These are phyloP conservation scores for Patiria miniata DNA, from an alignment of 35 echinoderm and acorn worm genomes.

Conservation along the genomic window DNA sequence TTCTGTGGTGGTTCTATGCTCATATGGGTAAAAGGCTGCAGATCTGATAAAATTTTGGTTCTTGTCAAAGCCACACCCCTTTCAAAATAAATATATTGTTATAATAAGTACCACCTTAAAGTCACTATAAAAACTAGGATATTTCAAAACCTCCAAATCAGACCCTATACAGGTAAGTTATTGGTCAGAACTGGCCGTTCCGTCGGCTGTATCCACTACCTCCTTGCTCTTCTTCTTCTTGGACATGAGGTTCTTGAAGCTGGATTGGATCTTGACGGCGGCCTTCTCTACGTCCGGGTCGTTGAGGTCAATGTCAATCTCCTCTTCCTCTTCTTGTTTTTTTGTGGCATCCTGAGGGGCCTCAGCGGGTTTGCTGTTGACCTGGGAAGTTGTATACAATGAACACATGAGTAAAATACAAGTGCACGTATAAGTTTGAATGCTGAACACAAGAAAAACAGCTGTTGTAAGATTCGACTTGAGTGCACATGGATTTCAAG, in stretches of 20 bases:
- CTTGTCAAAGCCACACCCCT: too few species aligned
- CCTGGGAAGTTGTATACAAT: background rate
- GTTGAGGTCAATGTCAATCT: constrained; percentile 90
- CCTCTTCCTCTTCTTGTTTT: constrained; percentile 52
- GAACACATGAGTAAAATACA: too few species aligned
- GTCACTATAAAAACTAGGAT: too few species aligned
- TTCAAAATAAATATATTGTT: too few species aligned
- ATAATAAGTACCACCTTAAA: too few species aligned
- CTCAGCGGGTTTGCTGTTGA: constrained; percentile 27
- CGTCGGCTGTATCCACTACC: too few species aligned
- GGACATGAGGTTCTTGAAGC: constrained; percentile 60
- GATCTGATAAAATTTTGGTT: too few species aligned
- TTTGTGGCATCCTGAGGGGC: background rate
- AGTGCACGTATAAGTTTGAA: background rate
- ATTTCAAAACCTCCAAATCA: constrained; percentile 17
- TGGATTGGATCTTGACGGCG: constrained; percentile 78
- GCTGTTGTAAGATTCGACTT: too few species aligned
- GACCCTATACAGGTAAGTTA: too few species aligned
- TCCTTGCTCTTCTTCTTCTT: constrained; percentile 27
- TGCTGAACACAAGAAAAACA: background rate
- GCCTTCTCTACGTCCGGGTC: constrained; percentile 91
- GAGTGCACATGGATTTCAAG: background rate
- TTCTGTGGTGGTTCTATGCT: too few species aligned
- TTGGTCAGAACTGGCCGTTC: too few species aligned
- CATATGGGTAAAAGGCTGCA: too few species aligned